A percentile compares a stretch with the other conserved stretches of the same genome.
These are phyloP conservation scores for Stramonita haemastoma DNA, from an alignment of 2,888 invertebrate genomes.

Conservation along the genomic window DNA sequence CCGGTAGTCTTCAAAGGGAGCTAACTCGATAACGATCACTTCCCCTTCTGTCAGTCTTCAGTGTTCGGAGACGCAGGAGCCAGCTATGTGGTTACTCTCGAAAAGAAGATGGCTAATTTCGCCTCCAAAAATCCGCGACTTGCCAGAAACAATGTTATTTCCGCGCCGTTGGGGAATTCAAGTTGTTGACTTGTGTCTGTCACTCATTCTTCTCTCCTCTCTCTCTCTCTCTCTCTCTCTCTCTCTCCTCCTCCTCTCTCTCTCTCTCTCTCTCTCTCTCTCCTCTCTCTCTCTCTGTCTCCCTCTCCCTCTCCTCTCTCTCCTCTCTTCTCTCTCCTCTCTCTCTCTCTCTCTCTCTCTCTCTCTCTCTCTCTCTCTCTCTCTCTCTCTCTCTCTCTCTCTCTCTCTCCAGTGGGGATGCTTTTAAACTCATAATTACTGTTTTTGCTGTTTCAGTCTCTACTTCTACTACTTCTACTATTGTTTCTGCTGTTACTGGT, in stretches of 20 bases:
- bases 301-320: not conserved
- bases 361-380: not conserved
- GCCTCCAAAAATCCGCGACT: not conserved
- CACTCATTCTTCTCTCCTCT: not conserved
- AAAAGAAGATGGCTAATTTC: not conserved
- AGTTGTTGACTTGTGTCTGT: not conserved
- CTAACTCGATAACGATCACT: not conserved
- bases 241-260: not conserved
- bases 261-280: not conserved
- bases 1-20: not conserved
- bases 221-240: conserved; percentile 4
- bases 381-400: too few species aligned
- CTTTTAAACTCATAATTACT: too few species aligned
- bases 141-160: conserved; percentile 5
- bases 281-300: conserved; percentile 7
- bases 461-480: too few species aligned
- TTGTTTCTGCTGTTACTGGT: too few species aligned
- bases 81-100: not conserved
- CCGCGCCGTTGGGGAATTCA: not conserved
- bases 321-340: not conserved
- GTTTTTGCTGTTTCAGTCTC: too few species aligned
- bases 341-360: not conserved
- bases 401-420: too few species aligned
- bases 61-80: not conserved
- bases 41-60: conserved; percentile 14